phyloP scores from a whole-genome alignment of 2,888 invertebrate genomes.

The Torymus texanus region DNA sequence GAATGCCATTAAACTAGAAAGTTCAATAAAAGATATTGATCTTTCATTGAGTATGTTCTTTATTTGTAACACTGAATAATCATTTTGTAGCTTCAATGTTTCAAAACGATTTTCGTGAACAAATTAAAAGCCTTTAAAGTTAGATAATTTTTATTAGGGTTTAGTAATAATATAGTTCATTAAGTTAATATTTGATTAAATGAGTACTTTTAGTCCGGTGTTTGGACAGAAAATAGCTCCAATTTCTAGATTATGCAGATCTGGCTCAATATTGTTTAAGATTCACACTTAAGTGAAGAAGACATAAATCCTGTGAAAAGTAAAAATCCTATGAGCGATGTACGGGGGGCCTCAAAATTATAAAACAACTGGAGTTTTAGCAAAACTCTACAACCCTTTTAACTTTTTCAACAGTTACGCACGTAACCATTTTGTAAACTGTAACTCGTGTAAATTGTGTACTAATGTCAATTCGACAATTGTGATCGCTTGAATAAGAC shows the following conservation, averaged over 20 bases:
- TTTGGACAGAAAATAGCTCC: constrained; percentile 49
- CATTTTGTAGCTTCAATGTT: constrained; percentile 54
- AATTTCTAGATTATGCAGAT: constrained; percentile 44
- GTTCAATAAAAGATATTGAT: constrained; percentile 21
- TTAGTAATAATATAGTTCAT: constrained; percentile 46
- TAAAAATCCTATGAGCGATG: constrained; percentile 36
- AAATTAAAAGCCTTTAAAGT: constrained; percentile 47
- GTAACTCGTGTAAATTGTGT: constrained; percentile 28
- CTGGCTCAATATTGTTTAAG: constrained; percentile 26
- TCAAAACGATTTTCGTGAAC: constrained; percentile 44
- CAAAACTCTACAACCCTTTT: not conserved
- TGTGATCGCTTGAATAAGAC: constrained; percentile 23
- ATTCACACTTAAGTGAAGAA: constrained; percentile 14
- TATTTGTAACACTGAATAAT: constrained; percentile 59
- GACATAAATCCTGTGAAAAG: constrained; percentile 34
- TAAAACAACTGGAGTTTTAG: not conserved
- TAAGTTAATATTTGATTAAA: constrained; percentile 47
- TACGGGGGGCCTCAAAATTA: constrained; percentile 47
- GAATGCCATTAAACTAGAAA: constrained; percentile 23
- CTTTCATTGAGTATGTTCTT: constrained; percentile 56
- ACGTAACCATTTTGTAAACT: constrained; percentile 20
- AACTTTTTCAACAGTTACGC: constrained; percentile 1
- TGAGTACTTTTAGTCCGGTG: constrained; percentile 50
- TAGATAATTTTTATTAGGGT: constrained; percentile 52
- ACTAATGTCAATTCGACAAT: constrained; percentile 32